Evolutionary conservation across 1,140 invertebrate species (phyloP).

Genomic region (Dryas iulia): DNA sequence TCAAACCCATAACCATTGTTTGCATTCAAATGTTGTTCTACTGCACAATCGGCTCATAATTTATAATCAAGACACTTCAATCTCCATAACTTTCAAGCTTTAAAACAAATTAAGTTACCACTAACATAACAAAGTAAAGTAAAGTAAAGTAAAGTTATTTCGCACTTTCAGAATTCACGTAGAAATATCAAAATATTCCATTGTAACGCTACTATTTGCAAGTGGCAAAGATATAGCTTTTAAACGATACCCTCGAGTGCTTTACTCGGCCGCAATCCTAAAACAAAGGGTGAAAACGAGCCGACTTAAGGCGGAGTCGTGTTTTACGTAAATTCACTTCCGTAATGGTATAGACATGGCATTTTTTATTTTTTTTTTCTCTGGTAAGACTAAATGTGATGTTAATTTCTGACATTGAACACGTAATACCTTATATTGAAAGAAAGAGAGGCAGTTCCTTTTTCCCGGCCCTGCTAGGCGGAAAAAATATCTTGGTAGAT

Average conservation of each 20-base stretch:
- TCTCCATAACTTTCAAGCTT: neutral
- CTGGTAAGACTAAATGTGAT: no score
- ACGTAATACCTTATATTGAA: no score
- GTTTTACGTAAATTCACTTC: neutral
- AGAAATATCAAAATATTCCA: neutral
- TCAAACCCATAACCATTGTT: no score
- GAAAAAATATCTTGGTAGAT: no score
- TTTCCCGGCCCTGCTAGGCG: no score
- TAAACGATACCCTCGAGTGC: slow-evolving; percentile 10
- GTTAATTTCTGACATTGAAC: no score
- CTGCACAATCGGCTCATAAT: no score
- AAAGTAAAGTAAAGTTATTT: no score
- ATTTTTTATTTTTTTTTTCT: neutral
- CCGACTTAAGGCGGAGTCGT: slow-evolving; percentile 3
- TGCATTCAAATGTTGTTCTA: no score
- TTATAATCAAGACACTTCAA: no score
- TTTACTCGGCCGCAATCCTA: neutral
- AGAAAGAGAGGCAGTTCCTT: no score
- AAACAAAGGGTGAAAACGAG: slow-evolving; percentile 21
- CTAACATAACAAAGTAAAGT: neutral
- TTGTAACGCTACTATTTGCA: neutral
- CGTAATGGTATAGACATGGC: neutral
- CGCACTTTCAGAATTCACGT: no score
- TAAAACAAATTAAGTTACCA: neutral
- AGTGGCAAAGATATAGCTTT: slow-evolving; percentile 6